Conservation (phyloP, 2,797 vertebrate genomes). For the Bovichtus diacanthus region DNA sequence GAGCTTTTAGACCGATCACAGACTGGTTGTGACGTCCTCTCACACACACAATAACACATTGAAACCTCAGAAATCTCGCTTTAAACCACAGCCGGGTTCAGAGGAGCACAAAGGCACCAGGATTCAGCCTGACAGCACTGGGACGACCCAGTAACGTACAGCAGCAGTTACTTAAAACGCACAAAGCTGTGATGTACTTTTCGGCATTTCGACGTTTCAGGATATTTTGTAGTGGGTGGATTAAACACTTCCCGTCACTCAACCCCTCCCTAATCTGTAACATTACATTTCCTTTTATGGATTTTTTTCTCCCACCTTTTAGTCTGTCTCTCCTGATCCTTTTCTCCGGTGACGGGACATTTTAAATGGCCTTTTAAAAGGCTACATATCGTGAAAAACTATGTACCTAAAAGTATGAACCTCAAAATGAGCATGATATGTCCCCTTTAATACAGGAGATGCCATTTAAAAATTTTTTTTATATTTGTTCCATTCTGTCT, state of each 20-base stretch:
- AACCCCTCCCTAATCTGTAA: neutral
- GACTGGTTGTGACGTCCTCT: slow-evolving; percentile 22
- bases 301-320: neutral
- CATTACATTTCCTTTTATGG: neutral
- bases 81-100: slow-evolving; percentile 38
- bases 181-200: slow-evolving; percentile 11
- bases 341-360: neutral
- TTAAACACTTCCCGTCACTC: neutral
- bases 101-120: slow-evolving; percentile 12
- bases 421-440: no score
- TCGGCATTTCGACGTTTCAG: slow-evolving; percentile 9
- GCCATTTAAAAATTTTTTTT: no score
- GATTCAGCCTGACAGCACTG: slow-evolving; percentile 24
- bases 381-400: no score
- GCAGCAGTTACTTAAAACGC: slow-evolving; percentile 1
- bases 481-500: no score
- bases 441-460: neutral
- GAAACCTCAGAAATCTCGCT: slow-evolving; percentile 16
- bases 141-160: neutral
- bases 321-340: neutral
- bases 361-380: no score
- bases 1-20: slow-evolving; percentile 44
- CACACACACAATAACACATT: no score
- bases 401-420: no score
- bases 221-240: neutral